These are phyloP conservation scores for Ectemnius lituratus DNA, from an alignment of 2,888 invertebrate genomes.

Conservation along the genomic window DNA sequence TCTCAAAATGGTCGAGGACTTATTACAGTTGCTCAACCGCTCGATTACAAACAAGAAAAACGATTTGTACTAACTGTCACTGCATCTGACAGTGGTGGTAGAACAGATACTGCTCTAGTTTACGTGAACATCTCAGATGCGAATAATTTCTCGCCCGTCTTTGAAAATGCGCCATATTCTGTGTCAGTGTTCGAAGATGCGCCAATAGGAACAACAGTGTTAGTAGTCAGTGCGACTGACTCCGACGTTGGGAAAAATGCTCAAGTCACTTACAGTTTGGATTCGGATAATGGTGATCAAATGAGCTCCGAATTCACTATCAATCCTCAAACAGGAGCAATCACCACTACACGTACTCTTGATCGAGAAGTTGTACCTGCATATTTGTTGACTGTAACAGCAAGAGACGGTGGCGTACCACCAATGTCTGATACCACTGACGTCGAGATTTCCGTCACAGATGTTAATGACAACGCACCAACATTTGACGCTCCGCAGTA, in stretches of 20 bases:
- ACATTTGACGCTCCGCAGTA: slow-evolving; percentile 90
- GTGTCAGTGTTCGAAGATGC: slow-evolving; percentile 96
- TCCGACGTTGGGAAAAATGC: slow-evolving; percentile 97
- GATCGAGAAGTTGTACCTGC: slow-evolving; percentile 90
- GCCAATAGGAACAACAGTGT: slow-evolving; percentile 92
- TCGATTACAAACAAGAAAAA: slow-evolving; percentile 95
- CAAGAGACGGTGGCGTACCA: slow-evolving; percentile 94
- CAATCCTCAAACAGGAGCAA: slow-evolving; percentile 95
- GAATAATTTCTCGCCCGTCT: slow-evolving; percentile 95
- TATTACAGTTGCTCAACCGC: slow-evolving; percentile 91
- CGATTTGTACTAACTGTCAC: slow-evolving; percentile 91
- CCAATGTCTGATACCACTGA: slow-evolving; percentile 95
- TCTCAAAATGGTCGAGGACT: slow-evolving; percentile 93
- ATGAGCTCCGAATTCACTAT: slow-evolving; percentile 86
- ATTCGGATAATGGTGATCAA: slow-evolving; percentile 82
- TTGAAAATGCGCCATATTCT: slow-evolving; percentile 95
- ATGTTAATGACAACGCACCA: slow-evolving; percentile 97
- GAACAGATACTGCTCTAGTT: slow-evolving; percentile 92
- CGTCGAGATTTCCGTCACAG: slow-evolving; percentile 95
- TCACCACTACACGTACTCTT: slow-evolving; percentile 89
- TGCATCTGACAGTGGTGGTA: slow-evolving; percentile 93
- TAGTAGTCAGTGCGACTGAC: slow-evolving; percentile 95
- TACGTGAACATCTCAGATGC: slow-evolving; percentile 96
- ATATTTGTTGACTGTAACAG: slow-evolving; percentile 94
- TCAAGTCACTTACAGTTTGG: slow-evolving; percentile 88